phyloP scores from a whole-genome alignment of 2,113 vertebrate species.

The Paraplagusia blochii region DNA sequence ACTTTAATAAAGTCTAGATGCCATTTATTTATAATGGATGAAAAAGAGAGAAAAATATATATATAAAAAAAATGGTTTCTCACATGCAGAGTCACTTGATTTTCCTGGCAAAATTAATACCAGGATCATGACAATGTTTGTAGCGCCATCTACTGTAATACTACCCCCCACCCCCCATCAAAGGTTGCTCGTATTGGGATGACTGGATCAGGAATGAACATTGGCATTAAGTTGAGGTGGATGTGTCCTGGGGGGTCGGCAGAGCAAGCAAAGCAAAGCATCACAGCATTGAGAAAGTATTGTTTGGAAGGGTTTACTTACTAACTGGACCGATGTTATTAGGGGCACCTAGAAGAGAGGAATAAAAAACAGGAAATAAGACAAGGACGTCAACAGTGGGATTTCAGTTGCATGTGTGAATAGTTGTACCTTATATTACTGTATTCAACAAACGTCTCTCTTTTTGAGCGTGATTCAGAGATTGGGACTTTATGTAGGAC shows the following conservation, averaged over 20 bases:
- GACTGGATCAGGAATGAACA: constrained; percentile 83
- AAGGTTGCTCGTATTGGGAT: constrained; percentile 8
- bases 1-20: constrained; percentile 67
- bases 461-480: too few relatives aligned
- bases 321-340: constrained; percentile 97
- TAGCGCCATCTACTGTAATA: constrained; percentile 7
- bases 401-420: too few relatives aligned
- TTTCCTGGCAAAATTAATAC: too few relatives aligned
- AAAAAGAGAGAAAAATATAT: constrained; percentile 18
- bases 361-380: constrained; percentile 51
- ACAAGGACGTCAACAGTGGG: not conserved
- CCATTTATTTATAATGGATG: constrained; percentile 74
- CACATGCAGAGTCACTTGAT: constrained; percentile 49
- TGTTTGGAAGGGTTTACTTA: constrained; percentile 81
- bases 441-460: too few relatives aligned
- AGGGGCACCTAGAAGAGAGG: constrained; percentile 86
- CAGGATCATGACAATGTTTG: constrained; percentile 37
- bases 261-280: constrained; percentile 78
- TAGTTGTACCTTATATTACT: too few relatives aligned
- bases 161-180: not conserved
- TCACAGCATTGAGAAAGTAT: constrained; percentile 61
- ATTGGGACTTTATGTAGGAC: too few relatives aligned
- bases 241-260: constrained; percentile 26
- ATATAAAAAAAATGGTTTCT: constrained; percentile 56
- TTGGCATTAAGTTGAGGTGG: constrained; percentile 70